Base-by-base conservation (phyloP, 2,797 vertebrate species). In the Melanotaenia maccullochi region DNA sequence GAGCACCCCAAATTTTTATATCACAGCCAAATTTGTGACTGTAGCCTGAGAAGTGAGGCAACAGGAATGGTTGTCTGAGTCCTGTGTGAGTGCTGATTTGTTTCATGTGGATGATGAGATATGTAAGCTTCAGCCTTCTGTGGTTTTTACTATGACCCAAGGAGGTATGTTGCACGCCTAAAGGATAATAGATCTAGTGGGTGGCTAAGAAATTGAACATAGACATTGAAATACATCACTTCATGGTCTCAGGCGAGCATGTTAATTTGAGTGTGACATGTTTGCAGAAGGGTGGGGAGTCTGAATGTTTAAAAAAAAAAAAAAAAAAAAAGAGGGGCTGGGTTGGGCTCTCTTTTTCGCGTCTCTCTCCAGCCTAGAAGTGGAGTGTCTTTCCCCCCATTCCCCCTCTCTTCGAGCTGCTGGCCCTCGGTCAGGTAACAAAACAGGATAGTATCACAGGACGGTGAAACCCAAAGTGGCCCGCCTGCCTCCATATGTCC, bases 381-480 rank as follows among this genome's bases (percentile, higher is more conserved):
- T 88, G 92, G 93, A 93, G 90, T 92, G 86, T 90, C 84, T 89
- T 78, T 74, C 73, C 81, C 84, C 83, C 83, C 79, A 79, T 76
- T 78, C 47, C 79, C 85, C 83, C 87, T 76, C 84, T 86, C 93
- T 91, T 85, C 91, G 87, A 92, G 91, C 90, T 68, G 92, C 91
- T 90, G 92, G 88, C 92, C 91, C 88, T 87, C 81, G 76, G 93
- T 94, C 95, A 95, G 95, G 95, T 95, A 95, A 95, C 87, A 81
- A 92, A 88, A 85, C 88, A 94, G 95, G 95, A 94, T 95, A 95
- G 93, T 95, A 95, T 95, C 93, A 95, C 95, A 95, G 95, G 94
- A 95, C 87, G 94, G 95, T 95, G 95, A 95, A 94, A 91, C 89
- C 91, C 89, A 90, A 89, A 91, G 86, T 90, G 90, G 90, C 92